These are phyloP conservation scores for Zosterops lateralis DNA, from an alignment of 2,113 vertebrate species.

Conservation along the genomic window DNA sequence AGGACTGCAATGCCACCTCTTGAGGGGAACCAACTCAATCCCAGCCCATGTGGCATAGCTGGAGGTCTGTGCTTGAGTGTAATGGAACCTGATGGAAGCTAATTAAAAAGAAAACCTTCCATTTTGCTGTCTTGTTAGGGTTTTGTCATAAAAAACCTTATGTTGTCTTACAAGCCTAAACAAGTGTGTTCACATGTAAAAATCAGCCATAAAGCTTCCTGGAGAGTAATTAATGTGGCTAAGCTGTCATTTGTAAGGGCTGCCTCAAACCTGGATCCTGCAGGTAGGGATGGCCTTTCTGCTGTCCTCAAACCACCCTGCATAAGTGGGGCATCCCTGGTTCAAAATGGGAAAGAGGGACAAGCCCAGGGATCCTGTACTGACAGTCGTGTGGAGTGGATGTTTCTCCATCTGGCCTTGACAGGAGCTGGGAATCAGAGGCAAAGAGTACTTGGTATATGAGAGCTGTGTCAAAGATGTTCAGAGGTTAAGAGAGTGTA, in stretches of 20 bases:
- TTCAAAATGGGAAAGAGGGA: not conserved
- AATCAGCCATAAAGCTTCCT: not conserved
- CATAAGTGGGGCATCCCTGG: not conserved
- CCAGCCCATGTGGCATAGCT: not conserved
- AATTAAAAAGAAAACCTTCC: conserved; percentile 37
- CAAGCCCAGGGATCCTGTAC: not conserved
- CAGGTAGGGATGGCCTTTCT: not conserved
- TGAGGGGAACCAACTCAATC: not conserved
- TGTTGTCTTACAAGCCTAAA: conserved; percentile 26
- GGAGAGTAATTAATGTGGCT: not conserved
- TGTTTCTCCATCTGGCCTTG: not conserved
- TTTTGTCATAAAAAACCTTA: conserved; percentile 35
- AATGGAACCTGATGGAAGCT: not conserved
- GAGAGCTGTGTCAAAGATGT: not conserved
- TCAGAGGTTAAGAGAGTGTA: not conserved
- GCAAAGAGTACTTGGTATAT: not conserved
- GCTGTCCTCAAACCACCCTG: not conserved
- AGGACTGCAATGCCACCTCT: not conserved
- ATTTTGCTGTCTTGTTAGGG: conserved; percentile 18
- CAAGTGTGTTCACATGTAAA: conserved; percentile 1
- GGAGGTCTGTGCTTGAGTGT: not conserved
- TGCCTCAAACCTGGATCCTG: not conserved
- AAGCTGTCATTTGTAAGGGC: not conserved
- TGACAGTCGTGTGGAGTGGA: not conserved
- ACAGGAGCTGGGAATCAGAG: not conserved